Percentiles rank a stretch among this genome's conserved stretches.
Evolutionary conservation across 2,113 vertebrate genomes (phyloP).

Genomic region (Monopterus albus): DNA sequence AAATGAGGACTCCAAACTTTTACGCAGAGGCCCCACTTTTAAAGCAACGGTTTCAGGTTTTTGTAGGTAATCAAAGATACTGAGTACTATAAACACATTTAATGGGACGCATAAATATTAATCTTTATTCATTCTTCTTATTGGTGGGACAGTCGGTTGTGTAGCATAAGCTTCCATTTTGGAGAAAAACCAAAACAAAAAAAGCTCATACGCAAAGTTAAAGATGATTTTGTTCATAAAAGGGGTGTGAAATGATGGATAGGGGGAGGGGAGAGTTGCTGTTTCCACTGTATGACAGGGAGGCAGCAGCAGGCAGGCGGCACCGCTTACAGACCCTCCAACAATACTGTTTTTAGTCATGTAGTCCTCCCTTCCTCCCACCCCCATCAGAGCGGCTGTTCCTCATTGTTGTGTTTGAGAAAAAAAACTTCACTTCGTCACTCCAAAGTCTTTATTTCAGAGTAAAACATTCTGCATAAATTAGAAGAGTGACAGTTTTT

Average conservation of each 20-base stretch:
- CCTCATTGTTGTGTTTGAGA: slow-evolving; percentile 73
- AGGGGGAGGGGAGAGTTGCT: slow-evolving; percentile 56
- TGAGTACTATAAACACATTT: slow-evolving; percentile 2
- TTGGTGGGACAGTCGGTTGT: neutral
- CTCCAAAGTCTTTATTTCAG: slow-evolving; percentile 57
- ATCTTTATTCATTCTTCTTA: neutral
- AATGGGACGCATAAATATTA: neutral
- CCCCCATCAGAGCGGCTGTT: slow-evolving; percentile 69
- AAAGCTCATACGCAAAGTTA: slow-evolving; percentile 38
- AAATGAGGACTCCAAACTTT: slow-evolving; percentile 58
- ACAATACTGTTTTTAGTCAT: slow-evolving; percentile 82
- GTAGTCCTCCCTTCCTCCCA: slow-evolving; percentile 71
- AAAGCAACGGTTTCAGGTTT: neutral
- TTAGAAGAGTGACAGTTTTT: slow-evolving; percentile 7
- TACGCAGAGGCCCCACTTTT: slow-evolving; percentile 49
- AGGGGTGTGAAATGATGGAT: slow-evolving; percentile 49
- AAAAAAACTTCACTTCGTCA: slow-evolving; percentile 74
- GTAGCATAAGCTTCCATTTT: fast-evolving
- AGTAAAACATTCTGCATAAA: slow-evolving; percentile 36
- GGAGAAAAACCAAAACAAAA: neutral
- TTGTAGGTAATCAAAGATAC: neutral
- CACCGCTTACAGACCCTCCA: slow-evolving; percentile 72
- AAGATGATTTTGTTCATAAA: slow-evolving; percentile 58
- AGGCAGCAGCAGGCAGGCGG: slow-evolving; percentile 86
- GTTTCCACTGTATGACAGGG: slow-evolving; percentile 77